A percentile compares a stretch with the other conserved stretches of the same genome.
Evolutionary conservation across 2,113 vertebrate genomes (phyloP).

Genomic region (Channa argus): DNA sequence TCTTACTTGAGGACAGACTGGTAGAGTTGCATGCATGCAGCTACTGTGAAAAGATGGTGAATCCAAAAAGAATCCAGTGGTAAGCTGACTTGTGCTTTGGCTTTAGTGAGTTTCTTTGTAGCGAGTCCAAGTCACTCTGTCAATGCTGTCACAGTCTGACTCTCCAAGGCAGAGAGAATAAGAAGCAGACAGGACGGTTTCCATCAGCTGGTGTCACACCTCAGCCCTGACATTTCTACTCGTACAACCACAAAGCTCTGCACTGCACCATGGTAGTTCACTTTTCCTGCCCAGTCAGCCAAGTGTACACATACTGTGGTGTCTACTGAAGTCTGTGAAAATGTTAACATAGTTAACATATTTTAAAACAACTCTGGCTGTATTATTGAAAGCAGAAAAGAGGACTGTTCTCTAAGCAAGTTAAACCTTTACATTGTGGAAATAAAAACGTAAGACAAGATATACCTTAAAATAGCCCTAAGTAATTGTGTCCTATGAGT

Average conservation of each 20-base stretch:
- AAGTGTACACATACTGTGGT: not conserved
- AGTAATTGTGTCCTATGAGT: too few species aligned
- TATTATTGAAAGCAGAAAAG: not conserved
- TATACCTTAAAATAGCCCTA: too few species aligned
- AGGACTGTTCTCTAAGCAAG: too few species aligned
- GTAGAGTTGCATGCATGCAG: not conserved
- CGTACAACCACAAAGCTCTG: not conserved
- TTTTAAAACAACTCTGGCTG: not conserved
- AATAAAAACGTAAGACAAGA: too few species aligned
- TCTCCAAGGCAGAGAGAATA: slow-evolving; percentile 18
- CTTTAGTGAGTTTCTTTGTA: slow-evolving; percentile 28
- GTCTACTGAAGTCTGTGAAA: too few species aligned
- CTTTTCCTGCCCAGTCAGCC: not conserved
- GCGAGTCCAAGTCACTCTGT: slow-evolving; percentile 33
- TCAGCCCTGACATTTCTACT: slow-evolving; percentile 32
- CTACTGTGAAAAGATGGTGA: slow-evolving; percentile 10
- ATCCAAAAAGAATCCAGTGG: not conserved
- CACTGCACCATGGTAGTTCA: not conserved
- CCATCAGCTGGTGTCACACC: slow-evolving; percentile 61
- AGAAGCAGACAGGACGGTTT: slow-evolving; percentile 39
- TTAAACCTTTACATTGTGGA: too few species aligned
- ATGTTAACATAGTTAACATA: too few species aligned
- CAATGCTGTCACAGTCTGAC: slow-evolving; percentile 1
- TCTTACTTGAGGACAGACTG: not conserved
- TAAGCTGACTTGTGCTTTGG: slow-evolving; percentile 10